phyloP scores from a whole-genome alignment of 2,797 vertebrate species.

The Pseudomugil tenellus region DNA sequence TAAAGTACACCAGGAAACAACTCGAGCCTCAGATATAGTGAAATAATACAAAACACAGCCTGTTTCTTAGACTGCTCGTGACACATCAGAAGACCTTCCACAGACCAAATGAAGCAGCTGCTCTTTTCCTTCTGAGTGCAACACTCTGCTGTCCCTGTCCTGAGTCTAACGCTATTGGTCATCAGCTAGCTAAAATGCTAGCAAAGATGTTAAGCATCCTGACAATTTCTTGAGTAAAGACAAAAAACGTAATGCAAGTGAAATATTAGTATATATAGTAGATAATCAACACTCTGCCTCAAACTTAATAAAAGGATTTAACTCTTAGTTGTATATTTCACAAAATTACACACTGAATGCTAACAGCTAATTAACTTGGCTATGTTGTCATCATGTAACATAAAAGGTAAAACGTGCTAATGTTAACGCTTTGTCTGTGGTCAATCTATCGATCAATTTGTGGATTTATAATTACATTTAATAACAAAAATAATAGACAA shows the following conservation, averaged over 20 bases:
- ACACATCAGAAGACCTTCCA: not conserved
- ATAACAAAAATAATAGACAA: not conserved
- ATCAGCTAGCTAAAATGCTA: conserved; percentile 28
- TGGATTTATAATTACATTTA: not conserved
- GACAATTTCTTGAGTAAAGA: not conserved
- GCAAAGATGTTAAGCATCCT: not conserved
- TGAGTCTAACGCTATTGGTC: not conserved
- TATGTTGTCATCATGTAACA: not conserved
- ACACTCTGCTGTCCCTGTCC: not conserved
- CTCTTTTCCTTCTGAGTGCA: not conserved
- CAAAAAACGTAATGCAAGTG: too few relatives aligned
- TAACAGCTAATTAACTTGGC: conserved; percentile 36
- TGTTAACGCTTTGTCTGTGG: not conserved
- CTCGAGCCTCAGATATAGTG: not conserved
- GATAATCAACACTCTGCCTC: not conserved
- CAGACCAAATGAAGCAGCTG: not conserved
- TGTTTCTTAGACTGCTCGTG: not conserved
- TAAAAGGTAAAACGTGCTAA: not conserved
- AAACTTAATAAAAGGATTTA: not conserved
- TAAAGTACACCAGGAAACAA: not conserved
- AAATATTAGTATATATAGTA: not conserved
- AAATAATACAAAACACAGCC: not conserved
- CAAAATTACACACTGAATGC: not conserved
- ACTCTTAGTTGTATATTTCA: not conserved
- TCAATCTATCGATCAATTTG: not conserved